These are phyloP conservation scores for Apostichopus parvimensis DNA, from an alignment of 35 echinoderm and acorn worm species.

Conservation along the genomic window DNA sequence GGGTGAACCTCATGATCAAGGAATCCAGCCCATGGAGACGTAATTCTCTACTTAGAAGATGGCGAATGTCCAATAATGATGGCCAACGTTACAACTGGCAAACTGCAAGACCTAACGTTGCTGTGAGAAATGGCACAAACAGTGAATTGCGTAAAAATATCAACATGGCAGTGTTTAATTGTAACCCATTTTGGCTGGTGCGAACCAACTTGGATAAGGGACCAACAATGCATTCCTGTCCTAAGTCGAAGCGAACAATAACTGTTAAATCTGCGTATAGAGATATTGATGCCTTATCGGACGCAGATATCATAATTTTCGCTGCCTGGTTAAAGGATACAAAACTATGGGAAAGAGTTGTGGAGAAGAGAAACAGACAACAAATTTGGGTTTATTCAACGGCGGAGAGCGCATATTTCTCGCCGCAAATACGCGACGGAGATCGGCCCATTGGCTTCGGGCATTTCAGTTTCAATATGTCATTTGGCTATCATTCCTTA, in stretches of 20 bases:
- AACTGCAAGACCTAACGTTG: not conserved
- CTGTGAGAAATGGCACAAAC: not conserved
- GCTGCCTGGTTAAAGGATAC: not conserved
- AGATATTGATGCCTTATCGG: not conserved
- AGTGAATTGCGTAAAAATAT: not conserved
- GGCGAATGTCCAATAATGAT: not conserved
- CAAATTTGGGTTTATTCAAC: not conserved
- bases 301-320: not conserved
- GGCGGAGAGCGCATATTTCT: not conserved
- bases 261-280: not conserved
- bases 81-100: not conserved
- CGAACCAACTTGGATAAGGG: not conserved
- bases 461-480: not conserved
- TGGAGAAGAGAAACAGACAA: not conserved
- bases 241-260: not conserved
- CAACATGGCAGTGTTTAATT: not conserved
- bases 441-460: conserved; percentile 6
- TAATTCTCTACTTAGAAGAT: not conserved
- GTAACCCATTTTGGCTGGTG: not conserved
- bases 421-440: not conserved
- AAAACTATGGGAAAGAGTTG: not conserved
- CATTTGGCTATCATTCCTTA: not conserved
- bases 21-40: not conserved
- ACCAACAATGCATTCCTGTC: not conserved
- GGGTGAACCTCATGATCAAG: not conserved